Evolutionary conservation across 2,888 invertebrate species (phyloP).

Genomic region (Crocallis elinguaria): DNA sequence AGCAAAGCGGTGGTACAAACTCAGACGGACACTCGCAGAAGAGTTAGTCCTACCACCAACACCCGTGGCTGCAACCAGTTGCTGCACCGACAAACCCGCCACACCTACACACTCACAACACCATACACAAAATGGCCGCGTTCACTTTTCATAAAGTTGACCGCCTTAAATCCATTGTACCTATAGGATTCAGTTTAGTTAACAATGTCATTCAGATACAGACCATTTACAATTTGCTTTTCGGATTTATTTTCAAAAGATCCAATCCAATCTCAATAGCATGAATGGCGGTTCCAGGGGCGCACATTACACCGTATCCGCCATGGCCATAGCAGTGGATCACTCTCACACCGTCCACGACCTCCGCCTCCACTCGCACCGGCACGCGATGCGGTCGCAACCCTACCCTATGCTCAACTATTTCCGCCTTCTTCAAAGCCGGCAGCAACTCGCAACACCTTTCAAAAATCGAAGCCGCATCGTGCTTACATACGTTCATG

Average conservation of each 20-base stretch:
- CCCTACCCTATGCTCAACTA: constrained; percentile 89
- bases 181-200: too few species aligned
- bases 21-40: too few species aligned
- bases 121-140: too few species aligned
- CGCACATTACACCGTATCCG: constrained; percentile 95
- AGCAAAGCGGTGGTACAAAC: too few species aligned
- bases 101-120: too few species aligned
- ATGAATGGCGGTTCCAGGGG: constrained; percentile 93
- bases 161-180: too few species aligned
- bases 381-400: constrained; percentile 92
- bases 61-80: too few species aligned
- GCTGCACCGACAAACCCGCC: too few species aligned
- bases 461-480: constrained; percentile 90
- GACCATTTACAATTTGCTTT: constrained; percentile 62
- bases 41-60: too few species aligned
- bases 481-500: constrained; percentile 87
- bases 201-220: too few species aligned
- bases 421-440: constrained; percentile 82
- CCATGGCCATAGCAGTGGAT: constrained; percentile 98
- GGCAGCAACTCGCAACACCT: constrained; percentile 92
- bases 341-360: constrained; percentile 80
- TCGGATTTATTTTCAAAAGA: constrained; percentile 63
- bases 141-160: too few species aligned
- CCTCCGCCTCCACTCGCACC: constrained; percentile 89
- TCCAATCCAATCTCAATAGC: constrained; percentile 89